Base-by-base conservation (phyloP, 2,797 vertebrate species). In the Hozukius guyotensis region DNA sequence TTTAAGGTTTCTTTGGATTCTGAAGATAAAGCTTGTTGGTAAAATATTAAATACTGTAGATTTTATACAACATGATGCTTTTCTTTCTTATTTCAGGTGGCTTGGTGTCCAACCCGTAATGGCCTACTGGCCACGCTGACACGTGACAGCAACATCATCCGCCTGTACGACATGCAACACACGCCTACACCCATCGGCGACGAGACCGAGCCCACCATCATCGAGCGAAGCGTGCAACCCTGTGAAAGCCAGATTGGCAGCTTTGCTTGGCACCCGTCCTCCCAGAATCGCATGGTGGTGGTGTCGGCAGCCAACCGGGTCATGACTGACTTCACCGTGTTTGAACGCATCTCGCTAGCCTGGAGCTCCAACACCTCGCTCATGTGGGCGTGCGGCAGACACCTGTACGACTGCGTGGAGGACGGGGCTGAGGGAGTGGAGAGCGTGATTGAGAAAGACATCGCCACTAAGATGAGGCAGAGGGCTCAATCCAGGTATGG, bases 131-230 rank as follows among this genome's bases (percentile, higher is more conserved):
- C 98, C 56, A 99, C 98, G 2, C 92, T 99, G 85, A 99, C 97
- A 0, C 97, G 98, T 12, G 99, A 99, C 93, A 99, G 97, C 91
- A 98, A 98, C 86, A 96, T 99, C 59, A 97, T 99, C 88, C 96
- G 97, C 12, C 95, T 99, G 5, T 99, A 99, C 56, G 98, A 99
- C 95, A 99, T 99, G 99, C 99, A 99, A 75, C 98, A 99, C 85
- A 97, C 98, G 1, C 98, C 98, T 5, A 97, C 98, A 1, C 98
- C 98, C 49, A 97, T 99, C 52, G 98, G 97, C 0, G 99, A 99
- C 34, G 99, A 99, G 95, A 99, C 97, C 0, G 99, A 99, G 92
- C 99, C 99, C 22, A 99, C 98, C 52, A 99, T 99, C 91, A 99
- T 99, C n/a, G 99, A 99, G 90, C 96, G 99, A 18, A 97, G 98